Percentiles rank a stretch among this genome's conserved stretches.
These are phyloP conservation scores for Planiliza haematocheilus DNA, from an alignment of 2,113 vertebrate species.

Conservation along the genomic window DNA sequence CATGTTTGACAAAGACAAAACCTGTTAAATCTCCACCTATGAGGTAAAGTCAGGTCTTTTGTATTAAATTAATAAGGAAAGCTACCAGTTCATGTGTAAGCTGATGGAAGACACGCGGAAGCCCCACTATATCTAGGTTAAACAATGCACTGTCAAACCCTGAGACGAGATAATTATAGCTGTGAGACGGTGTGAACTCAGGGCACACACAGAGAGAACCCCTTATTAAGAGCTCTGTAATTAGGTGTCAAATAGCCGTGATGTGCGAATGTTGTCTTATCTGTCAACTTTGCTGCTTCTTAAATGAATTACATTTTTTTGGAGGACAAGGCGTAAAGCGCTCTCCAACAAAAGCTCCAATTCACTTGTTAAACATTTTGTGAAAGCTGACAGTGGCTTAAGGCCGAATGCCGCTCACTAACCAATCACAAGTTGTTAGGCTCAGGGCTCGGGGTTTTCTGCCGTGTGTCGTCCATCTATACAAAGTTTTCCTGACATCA, in stretches of 20 bases:
- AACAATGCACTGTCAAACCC: slow-evolving; percentile 81
- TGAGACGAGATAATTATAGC: slow-evolving; percentile 84
- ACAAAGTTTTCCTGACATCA: slow-evolving; percentile 68
- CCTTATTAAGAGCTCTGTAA: slow-evolving; percentile 84
- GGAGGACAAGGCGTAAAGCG: slow-evolving; percentile 27
- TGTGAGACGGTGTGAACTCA: slow-evolving; percentile 76
- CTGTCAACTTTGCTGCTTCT: slow-evolving; percentile 65
- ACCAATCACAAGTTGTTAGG: not conserved
- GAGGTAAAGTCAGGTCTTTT: slow-evolving; percentile 67
- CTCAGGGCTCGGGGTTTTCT: slow-evolving; percentile 11
- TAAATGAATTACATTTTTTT: slow-evolving; percentile 54
- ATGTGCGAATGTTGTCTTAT: slow-evolving; percentile 78
- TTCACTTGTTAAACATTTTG: not conserved
- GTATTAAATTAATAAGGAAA: slow-evolving; percentile 78
- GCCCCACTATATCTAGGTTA: slow-evolving; percentile 77
- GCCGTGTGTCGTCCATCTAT: slow-evolving; percentile 31
- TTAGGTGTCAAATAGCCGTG: slow-evolving; percentile 77
- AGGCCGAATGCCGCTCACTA: not conserved
- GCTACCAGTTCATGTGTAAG: slow-evolving; percentile 61
- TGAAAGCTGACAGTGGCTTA: not conserved
- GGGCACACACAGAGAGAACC: slow-evolving; percentile 75
- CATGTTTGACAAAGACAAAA: slow-evolving; percentile 70
- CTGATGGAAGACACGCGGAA: slow-evolving; percentile 66
- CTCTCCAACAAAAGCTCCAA: not conserved
- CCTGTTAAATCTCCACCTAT: slow-evolving; percentile 60